Evolutionary conservation across 1,140 invertebrate genomes (phyloP).

Genomic region (Rhagoletis pomonella): DNA sequence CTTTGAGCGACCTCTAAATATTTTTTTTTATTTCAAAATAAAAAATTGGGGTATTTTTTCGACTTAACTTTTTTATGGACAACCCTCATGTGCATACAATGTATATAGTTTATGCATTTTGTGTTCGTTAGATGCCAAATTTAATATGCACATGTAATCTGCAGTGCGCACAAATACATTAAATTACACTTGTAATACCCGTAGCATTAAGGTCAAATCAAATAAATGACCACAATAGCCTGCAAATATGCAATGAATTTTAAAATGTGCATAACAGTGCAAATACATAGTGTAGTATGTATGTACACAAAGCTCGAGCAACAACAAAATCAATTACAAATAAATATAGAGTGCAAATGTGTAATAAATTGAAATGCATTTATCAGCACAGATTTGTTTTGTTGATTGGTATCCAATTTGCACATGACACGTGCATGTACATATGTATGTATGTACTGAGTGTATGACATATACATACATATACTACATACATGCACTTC

Average conservation of each 20-base stretch:
- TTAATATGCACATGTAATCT: background rate
- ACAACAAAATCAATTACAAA: background rate
- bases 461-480: too few species aligned
- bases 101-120: background rate
- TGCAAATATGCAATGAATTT: slow-evolving; percentile 38
- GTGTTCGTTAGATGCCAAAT: background rate
- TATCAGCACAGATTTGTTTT: too few species aligned
- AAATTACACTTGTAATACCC: slow-evolving; percentile 11
- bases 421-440: background rate
- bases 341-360: slow-evolving; percentile 5
- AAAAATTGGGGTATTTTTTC: too few species aligned
- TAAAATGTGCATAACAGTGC: background rate
- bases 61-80: too few species aligned
- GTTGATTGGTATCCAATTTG: too few species aligned
- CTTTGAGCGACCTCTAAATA: too few species aligned
- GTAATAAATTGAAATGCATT: background rate
- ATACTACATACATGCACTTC: too few species aligned
- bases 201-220: background rate
- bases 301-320: background rate
- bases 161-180: background rate
- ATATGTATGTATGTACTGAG: background rate
- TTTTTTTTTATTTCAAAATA: too few species aligned
- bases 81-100: background rate
- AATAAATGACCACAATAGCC: slow-evolving; percentile 23
- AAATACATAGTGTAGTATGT: background rate